phyloP scores from a whole-genome alignment of 1,140 invertebrate species.

The Pemphigus obesinymphae region DNA sequence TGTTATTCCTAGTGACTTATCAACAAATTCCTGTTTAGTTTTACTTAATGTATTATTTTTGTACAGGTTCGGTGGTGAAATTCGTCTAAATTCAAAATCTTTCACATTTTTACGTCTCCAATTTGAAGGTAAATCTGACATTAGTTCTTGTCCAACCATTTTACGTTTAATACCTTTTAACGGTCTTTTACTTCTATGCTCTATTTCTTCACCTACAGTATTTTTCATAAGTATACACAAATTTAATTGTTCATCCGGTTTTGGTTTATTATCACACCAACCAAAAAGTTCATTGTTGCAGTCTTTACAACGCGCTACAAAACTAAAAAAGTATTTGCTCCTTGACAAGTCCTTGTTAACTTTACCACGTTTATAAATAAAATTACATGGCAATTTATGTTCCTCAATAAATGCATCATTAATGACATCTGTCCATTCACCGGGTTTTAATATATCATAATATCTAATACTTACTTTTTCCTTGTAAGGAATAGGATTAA shows the following conservation, averaged over 20 bases:
- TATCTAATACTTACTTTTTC: not conserved
- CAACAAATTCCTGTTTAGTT: not conserved
- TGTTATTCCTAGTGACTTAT: not conserved
- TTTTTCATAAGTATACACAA: not conserved
- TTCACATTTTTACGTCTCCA: not conserved
- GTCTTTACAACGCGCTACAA: not conserved
- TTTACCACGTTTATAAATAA: not conserved
- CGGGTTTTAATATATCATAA: not conserved
- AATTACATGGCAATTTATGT: not conserved
- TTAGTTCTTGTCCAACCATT: not conserved
- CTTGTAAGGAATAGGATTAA: not conserved
- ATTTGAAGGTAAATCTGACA: not conserved
- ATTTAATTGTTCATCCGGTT: not conserved
- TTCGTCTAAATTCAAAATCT: not conserved
- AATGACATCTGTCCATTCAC: not conserved
- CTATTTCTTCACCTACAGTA: not conserved
- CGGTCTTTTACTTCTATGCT: not conserved
- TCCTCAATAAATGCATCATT: not conserved
- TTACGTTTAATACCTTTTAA: constrained; percentile 1
- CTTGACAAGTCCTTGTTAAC: not conserved
- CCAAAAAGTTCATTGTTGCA: not conserved
- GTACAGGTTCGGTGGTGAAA: not conserved
- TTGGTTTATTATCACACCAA: not conserved
- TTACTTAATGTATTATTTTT: not conserved
- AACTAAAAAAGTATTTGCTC: not conserved